Evolutionary conservation across 2,113 vertebrate species (phyloP).

Genomic region (Sturnira hondurensis): DNA sequence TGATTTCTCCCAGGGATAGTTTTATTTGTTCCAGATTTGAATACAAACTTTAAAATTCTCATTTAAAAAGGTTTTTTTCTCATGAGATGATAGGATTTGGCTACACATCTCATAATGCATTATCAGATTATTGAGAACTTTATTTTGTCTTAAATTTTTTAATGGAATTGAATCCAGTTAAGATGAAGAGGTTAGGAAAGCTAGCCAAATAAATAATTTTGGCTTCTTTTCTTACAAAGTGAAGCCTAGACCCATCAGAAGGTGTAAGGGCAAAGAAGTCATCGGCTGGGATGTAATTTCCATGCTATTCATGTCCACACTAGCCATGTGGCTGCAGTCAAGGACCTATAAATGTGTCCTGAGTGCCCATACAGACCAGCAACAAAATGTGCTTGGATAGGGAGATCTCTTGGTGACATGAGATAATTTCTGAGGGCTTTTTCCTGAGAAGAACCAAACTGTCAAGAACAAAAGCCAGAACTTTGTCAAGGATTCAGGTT

Average conservation of each 20-base stretch:
- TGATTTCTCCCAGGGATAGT: neutral
- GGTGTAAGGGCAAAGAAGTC: neutral
- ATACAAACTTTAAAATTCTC: constrained; percentile 9
- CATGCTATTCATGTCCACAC: neutral
- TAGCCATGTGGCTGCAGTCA: neutral
- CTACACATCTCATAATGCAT: neutral
- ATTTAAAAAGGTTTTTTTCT: neutral
- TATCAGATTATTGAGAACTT: neutral
- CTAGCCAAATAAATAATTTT: neutral
- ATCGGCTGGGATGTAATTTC: neutral
- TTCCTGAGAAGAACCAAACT: neutral
- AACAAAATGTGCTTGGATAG: neutral
- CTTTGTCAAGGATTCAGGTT: neutral
- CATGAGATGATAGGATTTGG: neutral
- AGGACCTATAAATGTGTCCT: neutral
- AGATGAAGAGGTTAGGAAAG: neutral
- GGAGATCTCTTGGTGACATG: neutral
- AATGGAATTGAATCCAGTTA: neutral
- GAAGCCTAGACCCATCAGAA: neutral
- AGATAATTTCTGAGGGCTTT: neutral
- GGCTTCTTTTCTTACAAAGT: neutral
- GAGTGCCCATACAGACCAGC: neutral
- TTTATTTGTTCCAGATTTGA: neutral
- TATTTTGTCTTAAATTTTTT: neutral
- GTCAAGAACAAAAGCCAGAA: neutral